Evolutionary conservation across 2,797 vertebrate genomes (phyloP).

Genomic region (Cyclopterus lumpus): DNA sequence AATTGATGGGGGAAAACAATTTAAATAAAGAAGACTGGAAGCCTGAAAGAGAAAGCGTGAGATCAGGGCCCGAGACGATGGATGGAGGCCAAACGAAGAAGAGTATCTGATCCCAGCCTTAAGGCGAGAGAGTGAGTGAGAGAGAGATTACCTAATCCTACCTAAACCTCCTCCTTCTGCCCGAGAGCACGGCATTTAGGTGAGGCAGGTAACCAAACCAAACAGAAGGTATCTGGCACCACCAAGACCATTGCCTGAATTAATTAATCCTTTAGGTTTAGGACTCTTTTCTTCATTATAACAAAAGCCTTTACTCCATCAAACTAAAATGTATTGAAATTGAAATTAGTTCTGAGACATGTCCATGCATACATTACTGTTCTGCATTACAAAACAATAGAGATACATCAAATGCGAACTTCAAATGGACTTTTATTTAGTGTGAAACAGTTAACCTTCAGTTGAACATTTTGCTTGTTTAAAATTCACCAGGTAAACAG

Average conservation of each 20-base stretch:
- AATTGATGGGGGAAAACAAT: background rate
- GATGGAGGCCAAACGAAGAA: slow-evolving; percentile 62
- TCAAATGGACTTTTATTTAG: background rate
- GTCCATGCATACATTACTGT: background rate
- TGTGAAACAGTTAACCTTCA: background rate
- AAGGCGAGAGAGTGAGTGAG: slow-evolving; percentile 45
- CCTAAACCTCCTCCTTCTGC: slow-evolving; percentile 39
- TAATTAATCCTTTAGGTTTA: slow-evolving; percentile 8
- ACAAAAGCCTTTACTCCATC: background rate
- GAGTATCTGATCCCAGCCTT: slow-evolving; percentile 72
- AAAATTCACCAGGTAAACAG: background rate
- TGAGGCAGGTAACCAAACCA: slow-evolving; percentile 34
- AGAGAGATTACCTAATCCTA: slow-evolving; percentile 65
- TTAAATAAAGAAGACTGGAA: slow-evolving; percentile 2
- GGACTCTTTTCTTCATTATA: background rate
- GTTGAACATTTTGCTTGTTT: background rate
- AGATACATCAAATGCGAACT: background rate
- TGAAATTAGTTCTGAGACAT: background rate
- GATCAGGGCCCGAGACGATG: slow-evolving; percentile 65
- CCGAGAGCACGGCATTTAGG: slow-evolving; percentile 29
- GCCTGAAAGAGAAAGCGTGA: slow-evolving; percentile 61
- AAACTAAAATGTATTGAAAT: background rate
- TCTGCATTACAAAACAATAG: background rate
- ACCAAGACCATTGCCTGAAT: slow-evolving; percentile 26
- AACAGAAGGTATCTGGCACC: slow-evolving; percentile 51